Evolutionary conservation across 2,113 vertebrate species (phyloP).

Genomic region (Silurus asotus): DNA sequence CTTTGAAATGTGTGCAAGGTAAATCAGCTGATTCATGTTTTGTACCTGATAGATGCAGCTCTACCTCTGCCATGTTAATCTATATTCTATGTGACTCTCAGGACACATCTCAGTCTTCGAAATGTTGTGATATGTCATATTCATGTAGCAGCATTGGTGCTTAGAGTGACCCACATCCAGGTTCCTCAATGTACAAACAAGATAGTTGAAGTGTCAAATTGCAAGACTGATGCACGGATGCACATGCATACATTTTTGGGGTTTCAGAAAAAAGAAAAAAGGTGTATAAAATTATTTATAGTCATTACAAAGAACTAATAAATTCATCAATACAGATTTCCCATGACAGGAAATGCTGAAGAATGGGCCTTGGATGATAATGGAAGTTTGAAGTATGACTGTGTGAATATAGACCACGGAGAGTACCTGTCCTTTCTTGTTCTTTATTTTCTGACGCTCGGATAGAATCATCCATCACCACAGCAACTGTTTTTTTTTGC

Average conservation of each 20-base stretch:
- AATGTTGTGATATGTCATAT: no score
- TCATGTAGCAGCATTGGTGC: not conserved
- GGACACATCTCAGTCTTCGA: no score
- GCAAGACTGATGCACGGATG: not conserved
- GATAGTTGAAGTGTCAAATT: not conserved
- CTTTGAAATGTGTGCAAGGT: not conserved
- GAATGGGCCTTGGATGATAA: not conserved
- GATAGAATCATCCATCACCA: slow-evolving; percentile 46
- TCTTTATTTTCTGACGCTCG: slow-evolving; percentile 12
- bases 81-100: no score
- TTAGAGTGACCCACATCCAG: not conserved
- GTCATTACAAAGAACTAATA: not conserved
- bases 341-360: not conserved
- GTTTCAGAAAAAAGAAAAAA: not conserved
- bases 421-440: slow-evolving; percentile 1
- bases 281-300: not conserved
- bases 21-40: not conserved
- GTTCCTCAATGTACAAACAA: not conserved
- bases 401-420: not conserved
- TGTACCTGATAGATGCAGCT: no score
- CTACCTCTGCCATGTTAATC: no score
- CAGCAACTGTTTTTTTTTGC: slow-evolving; percentile 29
- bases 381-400: not conserved
- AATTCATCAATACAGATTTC: not conserved
- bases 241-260: not conserved